Evolutionary conservation across 2,113 vertebrate species (phyloP).

Genomic region (Indicator indicator): DNA sequence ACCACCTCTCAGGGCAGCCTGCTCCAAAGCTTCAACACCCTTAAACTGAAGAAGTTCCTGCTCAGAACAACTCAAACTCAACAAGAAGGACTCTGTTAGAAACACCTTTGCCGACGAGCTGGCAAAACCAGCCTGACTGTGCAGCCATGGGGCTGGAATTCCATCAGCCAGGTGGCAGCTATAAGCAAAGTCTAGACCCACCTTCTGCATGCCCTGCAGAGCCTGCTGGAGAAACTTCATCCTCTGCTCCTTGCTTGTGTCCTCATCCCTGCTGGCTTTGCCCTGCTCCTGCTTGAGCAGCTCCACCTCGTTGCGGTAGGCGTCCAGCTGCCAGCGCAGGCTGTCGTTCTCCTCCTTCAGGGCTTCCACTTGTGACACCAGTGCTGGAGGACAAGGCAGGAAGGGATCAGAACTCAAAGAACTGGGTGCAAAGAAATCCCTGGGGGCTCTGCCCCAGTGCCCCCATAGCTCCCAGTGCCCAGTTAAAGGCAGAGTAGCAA

Average conservation of each 20-base stretch:
- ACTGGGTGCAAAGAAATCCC: fast-evolving
- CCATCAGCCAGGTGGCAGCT: not conserved
- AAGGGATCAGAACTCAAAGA: not conserved
- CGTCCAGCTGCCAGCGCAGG: slow-evolving; percentile 94
- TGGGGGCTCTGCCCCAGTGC: not conserved
- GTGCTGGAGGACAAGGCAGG: slow-evolving; percentile 58
- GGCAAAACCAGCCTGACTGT: not conserved
- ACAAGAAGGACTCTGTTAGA: not conserved
- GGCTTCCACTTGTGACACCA: slow-evolving; percentile 86
- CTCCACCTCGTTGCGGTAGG: slow-evolving; percentile 94
- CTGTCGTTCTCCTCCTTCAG: slow-evolving; percentile 96
- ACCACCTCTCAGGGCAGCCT: no score
- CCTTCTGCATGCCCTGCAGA: slow-evolving; percentile 97
- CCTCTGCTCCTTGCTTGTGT: slow-evolving; percentile 89
- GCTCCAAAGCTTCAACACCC: no score
- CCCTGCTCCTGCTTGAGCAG: slow-evolving; percentile 94
- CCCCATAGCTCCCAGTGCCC: not conserved
- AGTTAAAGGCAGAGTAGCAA: not conserved
- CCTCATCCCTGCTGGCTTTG: slow-evolving; percentile 86
- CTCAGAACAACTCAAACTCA: not conserved
- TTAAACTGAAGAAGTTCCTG: no score
- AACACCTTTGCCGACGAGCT: not conserved
- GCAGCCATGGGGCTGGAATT: not conserved
- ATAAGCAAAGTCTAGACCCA: slow-evolving; percentile 15
- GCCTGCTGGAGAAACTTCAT: slow-evolving; percentile 94